Evolutionary conservation across 2,113 vertebrate species (phyloP).

Genomic region (Oxyura jamaicensis): DNA sequence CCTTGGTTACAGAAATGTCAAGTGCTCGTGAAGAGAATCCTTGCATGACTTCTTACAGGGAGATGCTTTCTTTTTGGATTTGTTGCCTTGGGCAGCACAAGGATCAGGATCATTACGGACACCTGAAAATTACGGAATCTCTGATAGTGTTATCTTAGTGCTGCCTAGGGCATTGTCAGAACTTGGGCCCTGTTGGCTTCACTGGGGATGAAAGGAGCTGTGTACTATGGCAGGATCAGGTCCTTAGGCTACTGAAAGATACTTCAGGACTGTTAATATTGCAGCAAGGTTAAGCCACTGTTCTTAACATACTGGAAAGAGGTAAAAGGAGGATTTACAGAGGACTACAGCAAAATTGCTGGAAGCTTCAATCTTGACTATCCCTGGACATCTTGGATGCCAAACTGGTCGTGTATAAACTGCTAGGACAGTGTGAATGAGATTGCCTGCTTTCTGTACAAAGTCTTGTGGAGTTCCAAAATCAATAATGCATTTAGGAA

Average conservation of each 20-base stretch:
- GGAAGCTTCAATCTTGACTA: background rate
- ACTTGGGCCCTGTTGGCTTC: background rate
- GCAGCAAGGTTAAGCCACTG: background rate
- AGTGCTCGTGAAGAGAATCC: background rate
- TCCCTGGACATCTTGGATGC: background rate
- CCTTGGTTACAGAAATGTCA: slow-evolving; percentile 35
- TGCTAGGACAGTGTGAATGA: background rate
- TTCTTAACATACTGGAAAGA: background rate
- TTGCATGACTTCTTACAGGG: background rate
- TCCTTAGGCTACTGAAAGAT: background rate
- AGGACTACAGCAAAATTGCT: background rate
- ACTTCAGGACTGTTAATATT: background rate
- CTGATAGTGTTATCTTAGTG: background rate
- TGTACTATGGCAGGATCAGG: background rate
- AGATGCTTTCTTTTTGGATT: background rate
- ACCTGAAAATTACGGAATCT: background rate
- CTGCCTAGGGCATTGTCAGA: background rate
- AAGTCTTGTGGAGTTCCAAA: slow-evolving; percentile 28
- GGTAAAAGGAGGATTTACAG: background rate
- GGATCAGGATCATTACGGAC: background rate
- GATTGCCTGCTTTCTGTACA: background rate
- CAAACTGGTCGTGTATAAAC: background rate
- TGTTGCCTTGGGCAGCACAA: background rate
- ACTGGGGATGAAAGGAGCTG: background rate
- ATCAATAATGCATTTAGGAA: slow-evolving; percentile 44